Base-by-base conservation (phyloP, 1,140 invertebrate species). In the Epicauta chinensis region DNA sequence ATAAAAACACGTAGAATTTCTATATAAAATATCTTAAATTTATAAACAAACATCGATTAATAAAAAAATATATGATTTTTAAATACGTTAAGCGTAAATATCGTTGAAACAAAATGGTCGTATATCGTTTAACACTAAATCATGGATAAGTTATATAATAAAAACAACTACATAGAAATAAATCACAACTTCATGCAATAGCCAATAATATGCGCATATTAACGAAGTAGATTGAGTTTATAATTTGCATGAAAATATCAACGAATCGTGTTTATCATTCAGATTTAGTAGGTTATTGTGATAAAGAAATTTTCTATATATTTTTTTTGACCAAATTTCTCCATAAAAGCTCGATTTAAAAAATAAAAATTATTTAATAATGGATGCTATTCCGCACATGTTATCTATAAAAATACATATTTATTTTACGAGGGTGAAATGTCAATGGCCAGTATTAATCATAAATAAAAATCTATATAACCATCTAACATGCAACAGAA, bases 131-230 rank as follows among this genome's bases (percentile, higher is more conserved):
- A 23, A 23, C 7, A 23, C 4, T n/a, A 37, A 37, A 37, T 13
- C 35, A 10, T 37, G 35, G 10, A 29, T 16, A 9, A n/a, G 12
- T 43, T 40, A 14, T 16, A 6, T 40, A 40, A n/a, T 15, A 16
- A 15, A 36, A 36, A 36, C 17, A 47, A 37, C 34, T 35, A 47
- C 31, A 23, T 36, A 47, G 37, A 47, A 47, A 47, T 47, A 47
- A 47, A 47, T 37, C 7, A 29, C 29, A 16, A 38, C 34, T 13
- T 38, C 32, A 37, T 47, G 45, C 45, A 47, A 47, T 47, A 47
- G 38, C 45, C 45, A 47, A 47, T 47, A 47, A 36, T 47, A 47
- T 47, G 45, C 34, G 45, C 45, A 47, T 47, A 47, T 47, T 47
- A 47, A 47, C 38, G 45, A 47, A 13, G 45, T 38, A 47, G 45